Conservation (phyloP, 2,113 vertebrate genomes). For the Piaya cayana region DNA sequence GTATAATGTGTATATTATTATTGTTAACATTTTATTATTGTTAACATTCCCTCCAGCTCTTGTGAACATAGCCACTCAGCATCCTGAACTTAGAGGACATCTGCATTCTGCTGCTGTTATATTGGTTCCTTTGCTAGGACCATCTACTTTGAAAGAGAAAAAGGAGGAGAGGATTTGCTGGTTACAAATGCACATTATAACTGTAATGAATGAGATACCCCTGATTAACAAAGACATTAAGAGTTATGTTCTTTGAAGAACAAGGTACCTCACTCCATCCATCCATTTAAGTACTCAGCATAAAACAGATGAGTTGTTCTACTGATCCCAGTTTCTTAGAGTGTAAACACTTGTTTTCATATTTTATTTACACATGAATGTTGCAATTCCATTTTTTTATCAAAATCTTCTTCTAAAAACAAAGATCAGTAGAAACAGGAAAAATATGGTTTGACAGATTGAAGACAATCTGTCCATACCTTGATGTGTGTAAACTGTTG, state of each 20-base stretch:
- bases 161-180: constrained; percentile 34
- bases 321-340: not conserved
- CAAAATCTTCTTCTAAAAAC: not conserved
- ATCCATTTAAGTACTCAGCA: not conserved
- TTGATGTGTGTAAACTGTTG: not conserved
- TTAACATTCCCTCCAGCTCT: not conserved
- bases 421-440: not conserved
- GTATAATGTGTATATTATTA: too few species aligned
- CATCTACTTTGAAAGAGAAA: constrained; percentile 41
- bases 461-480: constrained; percentile 7
- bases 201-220: constrained; percentile 10
- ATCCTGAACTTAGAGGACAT: not conserved
- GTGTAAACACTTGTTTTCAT: not conserved
- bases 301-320: not conserved
- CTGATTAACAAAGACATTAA: constrained; percentile 37
- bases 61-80: not conserved
- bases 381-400: not conserved
- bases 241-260: constrained; percentile 15
- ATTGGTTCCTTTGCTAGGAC: not conserved
- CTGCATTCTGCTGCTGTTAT: not conserved
- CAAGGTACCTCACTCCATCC: not conserved
- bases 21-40: too few species aligned
- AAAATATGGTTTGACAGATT: not conserved
- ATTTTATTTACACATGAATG: not conserved
- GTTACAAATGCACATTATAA: constrained; percentile 22